Evolutionary conservation across 2,888 invertebrate species (phyloP).

Genomic region (Patella pellucida): DNA sequence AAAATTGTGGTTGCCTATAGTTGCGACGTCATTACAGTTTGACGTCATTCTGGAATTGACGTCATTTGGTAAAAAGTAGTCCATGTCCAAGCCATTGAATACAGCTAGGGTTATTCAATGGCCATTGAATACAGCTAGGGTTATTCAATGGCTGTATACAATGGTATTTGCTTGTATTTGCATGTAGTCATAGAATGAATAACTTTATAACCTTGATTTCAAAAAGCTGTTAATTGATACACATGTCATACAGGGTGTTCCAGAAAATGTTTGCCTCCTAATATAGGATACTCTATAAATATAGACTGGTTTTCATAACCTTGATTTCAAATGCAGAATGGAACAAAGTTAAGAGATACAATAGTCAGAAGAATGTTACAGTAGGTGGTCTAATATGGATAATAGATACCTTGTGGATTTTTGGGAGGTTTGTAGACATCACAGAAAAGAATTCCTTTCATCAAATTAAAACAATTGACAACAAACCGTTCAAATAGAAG

Average conservation of each 20-base stretch:
- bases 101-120: no score
- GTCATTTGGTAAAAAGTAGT: no score
- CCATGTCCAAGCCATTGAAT: no score
- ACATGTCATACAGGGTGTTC: background rate
- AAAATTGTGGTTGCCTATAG: no score
- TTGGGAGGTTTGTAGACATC: conserved; percentile 81
- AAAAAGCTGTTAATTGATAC: background rate
- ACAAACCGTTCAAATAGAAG: conserved; percentile 86
- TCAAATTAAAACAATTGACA: conserved; percentile 90
- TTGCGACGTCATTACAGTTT: no score
- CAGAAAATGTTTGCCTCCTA: background rate
- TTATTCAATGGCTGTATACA: no score
- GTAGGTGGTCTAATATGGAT: background rate
- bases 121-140: no score
- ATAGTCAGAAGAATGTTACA: background rate
- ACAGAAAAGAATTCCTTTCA: conserved; percentile 86
- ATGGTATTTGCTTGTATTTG: no score
- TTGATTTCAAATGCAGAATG: background rate
- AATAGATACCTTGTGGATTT: conserved; percentile 73
- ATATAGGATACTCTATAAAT: background rate
- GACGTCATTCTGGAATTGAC: no score
- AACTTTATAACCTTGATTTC: no score
- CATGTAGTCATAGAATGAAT: no score
- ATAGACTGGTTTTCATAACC: background rate
- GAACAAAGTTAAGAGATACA: background rate